phyloP scores from a whole-genome alignment of 2,113 vertebrate genomes.

The Paratilapia polleni region DNA sequence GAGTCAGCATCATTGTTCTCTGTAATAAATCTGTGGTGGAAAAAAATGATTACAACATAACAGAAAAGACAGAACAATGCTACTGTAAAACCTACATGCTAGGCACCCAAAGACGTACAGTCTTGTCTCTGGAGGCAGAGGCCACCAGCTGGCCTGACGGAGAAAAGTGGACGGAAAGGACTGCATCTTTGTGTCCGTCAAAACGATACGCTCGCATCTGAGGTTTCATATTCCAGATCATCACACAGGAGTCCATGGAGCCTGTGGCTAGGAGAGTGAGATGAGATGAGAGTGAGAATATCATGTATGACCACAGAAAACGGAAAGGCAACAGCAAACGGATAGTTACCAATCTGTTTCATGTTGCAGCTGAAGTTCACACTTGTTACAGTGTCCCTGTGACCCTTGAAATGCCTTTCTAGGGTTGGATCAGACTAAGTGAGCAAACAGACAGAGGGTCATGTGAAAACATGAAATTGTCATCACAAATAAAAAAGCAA shows the following conservation, averaged over 20 bases:
- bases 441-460: background rate
- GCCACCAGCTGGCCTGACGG: constrained; percentile 94
- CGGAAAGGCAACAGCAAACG: background rate
- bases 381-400: constrained; percentile 89
- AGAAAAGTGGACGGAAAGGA: constrained; percentile 92
- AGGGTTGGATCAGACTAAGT: constrained; percentile 90
- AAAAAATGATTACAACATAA: background rate
- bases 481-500: background rate
- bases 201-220: constrained; percentile 94
- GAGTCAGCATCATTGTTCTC: constrained; percentile 9
- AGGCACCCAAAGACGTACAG: constrained; percentile 95
- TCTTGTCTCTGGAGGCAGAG: constrained; percentile 95
- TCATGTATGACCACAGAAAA: background rate
- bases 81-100: constrained; percentile 84
- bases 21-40: background rate
- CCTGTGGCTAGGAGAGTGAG: constrained; percentile 86
- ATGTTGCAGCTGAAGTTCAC: constrained; percentile 90
- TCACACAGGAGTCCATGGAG: constrained; percentile 91
- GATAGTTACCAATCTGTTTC: constrained; percentile 89
- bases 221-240: constrained; percentile 96
- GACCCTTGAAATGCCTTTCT: constrained; percentile 92
- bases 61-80: background rate
- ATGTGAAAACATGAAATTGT: background rate
- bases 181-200: constrained; percentile 91
- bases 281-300: constrained; percentile 1